Base-by-base conservation (phyloP, 92 coral and sea anemone species). In the Siderastrea siderea region DNA sequence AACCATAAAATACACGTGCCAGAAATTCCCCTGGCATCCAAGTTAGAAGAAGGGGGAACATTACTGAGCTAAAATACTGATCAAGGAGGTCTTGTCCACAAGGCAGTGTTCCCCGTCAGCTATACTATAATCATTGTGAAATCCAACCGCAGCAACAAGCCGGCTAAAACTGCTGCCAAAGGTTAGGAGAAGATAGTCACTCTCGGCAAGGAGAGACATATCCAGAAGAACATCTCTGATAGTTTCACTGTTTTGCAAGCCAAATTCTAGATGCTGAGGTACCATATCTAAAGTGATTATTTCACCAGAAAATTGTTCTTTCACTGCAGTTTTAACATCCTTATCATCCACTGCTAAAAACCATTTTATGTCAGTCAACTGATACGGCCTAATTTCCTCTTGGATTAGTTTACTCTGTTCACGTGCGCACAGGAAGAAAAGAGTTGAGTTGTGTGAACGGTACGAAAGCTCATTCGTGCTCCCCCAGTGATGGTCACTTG, bases 401-500 rank as follows among this genome's bases (percentile, higher is more conserved):
- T 59, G 68, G 15, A 89, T 58, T 3, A 64, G 0, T 2, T 26
- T 69, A n/a, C 54, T 82, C 2, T 84, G 85, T 50, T 75, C 60
- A 59, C 26, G 72, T 8, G 89, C 82, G 65, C 93, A 89, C 1
- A 62, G 45, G 15, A 77, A 67, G 54, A 89, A 87, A 1, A 47
- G 69, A 26, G 75, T 71, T 43, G 72, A 5, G 69, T 84, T 70
- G 16, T 82, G 78, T 47, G 93, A 84, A 15, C 93, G 80, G 48
- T 63, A 60, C 14, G 74, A 67, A 53, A 14, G 6, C 4, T 80
- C 68, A 58, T 89, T 75, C 4, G 71, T 26, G 26, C 46, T 47
- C 26, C 92, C 92, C 55, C 59, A 89, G 60, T 89, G 92, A 45
- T 82, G 88, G 49, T 89, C 92, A 67, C 84, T 89, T 16, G 93